These are phyloP conservation scores for Drosophila pseudotalamancana DNA, from an alignment of 2,888 invertebrate species.

Conservation along the genomic window DNA sequence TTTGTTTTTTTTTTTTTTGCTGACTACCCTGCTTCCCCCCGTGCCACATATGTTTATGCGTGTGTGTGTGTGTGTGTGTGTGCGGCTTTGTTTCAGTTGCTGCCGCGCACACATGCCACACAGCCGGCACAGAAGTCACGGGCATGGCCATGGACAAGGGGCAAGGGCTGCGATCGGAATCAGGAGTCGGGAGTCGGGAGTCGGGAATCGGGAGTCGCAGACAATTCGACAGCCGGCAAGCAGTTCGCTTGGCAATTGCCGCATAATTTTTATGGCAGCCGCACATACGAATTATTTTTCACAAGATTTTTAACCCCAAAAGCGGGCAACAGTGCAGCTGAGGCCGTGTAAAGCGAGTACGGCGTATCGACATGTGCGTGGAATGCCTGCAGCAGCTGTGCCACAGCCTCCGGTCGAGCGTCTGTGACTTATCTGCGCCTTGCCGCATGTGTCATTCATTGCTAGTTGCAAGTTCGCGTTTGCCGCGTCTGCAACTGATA, in stretches of 20 bases:
- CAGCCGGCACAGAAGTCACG: conserved; percentile 62
- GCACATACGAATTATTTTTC: conserved; percentile 3
- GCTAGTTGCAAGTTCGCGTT: conserved; percentile 42
- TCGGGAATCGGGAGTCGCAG: conserved; percentile 1
- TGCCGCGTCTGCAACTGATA: conserved; percentile 48
- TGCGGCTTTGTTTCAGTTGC: conserved; percentile 49
- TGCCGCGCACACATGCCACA: conserved; percentile 60
- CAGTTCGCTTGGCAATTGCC: conserved; percentile 63
- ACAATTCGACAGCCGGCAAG: conserved; percentile 52
- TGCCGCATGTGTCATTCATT: conserved; percentile 28
- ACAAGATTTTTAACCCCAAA: conserved; percentile 20
- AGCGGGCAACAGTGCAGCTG: conserved; percentile 4
- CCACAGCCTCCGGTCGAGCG: conserved; percentile 25
- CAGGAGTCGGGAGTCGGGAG: conserved; percentile 3
- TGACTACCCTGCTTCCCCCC: conserved; percentile 42
- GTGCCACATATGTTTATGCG: conserved; percentile 35
- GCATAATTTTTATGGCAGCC: conserved; percentile 69
- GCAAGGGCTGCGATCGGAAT: conserved; percentile 29
- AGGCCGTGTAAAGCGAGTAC: conserved; percentile 11
- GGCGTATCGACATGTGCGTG: conserved; percentile 69
- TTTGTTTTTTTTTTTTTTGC: conserved; percentile 3
- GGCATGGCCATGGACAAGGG: conserved; percentile 11
- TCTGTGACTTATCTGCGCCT: conserved; percentile 47
- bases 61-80: conserved; percentile 12
- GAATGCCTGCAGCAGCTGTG: conserved; percentile 64